These are phyloP conservation scores for Drosophila seclusa DNA, from an alignment of 2,888 invertebrate species.

Conservation along the genomic window DNA sequence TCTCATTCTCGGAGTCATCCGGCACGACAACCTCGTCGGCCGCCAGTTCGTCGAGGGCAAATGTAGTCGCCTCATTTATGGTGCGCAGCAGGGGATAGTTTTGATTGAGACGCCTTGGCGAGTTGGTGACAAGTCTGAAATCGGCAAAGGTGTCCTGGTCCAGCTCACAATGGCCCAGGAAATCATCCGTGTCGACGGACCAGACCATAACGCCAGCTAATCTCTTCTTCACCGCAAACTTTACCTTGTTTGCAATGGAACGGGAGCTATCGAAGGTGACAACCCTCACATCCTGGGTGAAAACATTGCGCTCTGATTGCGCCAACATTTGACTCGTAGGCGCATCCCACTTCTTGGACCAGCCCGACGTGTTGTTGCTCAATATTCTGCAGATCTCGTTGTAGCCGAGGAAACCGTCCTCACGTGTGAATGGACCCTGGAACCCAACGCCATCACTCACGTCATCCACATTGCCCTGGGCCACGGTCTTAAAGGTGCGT, in stretches of 20 bases:
- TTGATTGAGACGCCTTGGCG: slow-evolving; percentile 78
- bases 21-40: slow-evolving; percentile 81
- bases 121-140: slow-evolving; percentile 76
- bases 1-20: slow-evolving; percentile 83
- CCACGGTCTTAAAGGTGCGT: slow-evolving; percentile 88
- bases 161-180: slow-evolving; percentile 88
- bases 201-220: slow-evolving; percentile 94
- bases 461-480: slow-evolving; percentile 83
- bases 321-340: slow-evolving; percentile 85
- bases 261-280: slow-evolving; percentile 91
- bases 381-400: slow-evolving; percentile 91
- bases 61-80: slow-evolving; percentile 88
- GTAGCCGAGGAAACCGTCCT: slow-evolving; percentile 94
- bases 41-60: slow-evolving; percentile 85
- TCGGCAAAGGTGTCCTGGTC: slow-evolving; percentile 86
- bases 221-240: slow-evolving; percentile 87
- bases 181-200: slow-evolving; percentile 96
- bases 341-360: slow-evolving; percentile 90
- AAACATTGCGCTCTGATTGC: slow-evolving; percentile 80
- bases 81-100: slow-evolving; percentile 91
- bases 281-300: slow-evolving; percentile 87
- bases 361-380: slow-evolving; percentile 87
- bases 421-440: slow-evolving; percentile 91
- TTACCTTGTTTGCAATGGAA: slow-evolving; percentile 91
- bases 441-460: slow-evolving; percentile 88